phyloP scores from a whole-genome alignment of 2,888 invertebrate genomes.

The Reticulitermes lucifugus region DNA sequence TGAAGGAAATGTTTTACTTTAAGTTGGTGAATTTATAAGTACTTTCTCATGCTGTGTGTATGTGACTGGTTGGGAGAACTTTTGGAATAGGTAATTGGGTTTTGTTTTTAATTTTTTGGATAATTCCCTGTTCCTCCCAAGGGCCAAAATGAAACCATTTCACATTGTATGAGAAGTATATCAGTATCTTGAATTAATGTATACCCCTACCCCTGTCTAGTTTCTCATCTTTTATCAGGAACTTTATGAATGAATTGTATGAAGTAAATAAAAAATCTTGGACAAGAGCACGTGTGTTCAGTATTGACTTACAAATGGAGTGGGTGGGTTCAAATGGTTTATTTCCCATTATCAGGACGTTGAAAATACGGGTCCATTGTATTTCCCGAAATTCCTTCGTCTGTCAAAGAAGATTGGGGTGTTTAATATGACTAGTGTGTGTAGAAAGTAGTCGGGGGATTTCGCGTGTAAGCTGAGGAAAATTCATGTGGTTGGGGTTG shows the following conservation, averaged over 20 bases:
- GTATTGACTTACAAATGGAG: not conserved
- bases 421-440: too few species aligned
- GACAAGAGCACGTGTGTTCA: not conserved
- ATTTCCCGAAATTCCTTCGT: not conserved
- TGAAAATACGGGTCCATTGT: not conserved
- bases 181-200: slow-evolving; percentile 13
- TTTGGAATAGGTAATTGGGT: not conserved
- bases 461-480: not conserved
- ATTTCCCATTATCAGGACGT: not conserved
- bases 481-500: not conserved
- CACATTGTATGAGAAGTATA: not conserved
- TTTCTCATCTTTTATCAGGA: slow-evolving; percentile 38
- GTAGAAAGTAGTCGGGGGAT: too few species aligned
- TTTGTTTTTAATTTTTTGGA: too few species aligned
- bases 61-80: not conserved
- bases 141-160: not conserved
- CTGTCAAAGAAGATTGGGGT: not conserved
- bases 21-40: not conserved
- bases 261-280: slow-evolving; percentile 28
- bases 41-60: slow-evolving; percentile 28
- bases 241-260: slow-evolving; percentile 39
- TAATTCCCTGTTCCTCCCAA: not conserved
- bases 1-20: slow-evolving; percentile 4
- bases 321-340: not conserved
- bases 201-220: not conserved